Conservation (phyloP, 2,888 invertebrate species). For the Empis stercorea region DNA sequence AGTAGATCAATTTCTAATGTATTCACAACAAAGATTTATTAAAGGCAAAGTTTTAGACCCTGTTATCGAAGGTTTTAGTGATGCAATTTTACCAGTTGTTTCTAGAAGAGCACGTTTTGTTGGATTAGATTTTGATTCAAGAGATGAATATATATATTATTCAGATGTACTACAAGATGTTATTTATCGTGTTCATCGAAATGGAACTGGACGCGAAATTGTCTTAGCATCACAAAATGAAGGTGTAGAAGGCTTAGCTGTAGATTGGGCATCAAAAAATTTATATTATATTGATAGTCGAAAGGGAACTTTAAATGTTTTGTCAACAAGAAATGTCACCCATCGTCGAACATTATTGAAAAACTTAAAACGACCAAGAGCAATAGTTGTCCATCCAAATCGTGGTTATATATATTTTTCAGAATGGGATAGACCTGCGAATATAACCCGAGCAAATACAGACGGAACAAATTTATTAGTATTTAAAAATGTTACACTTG, state of each 20-base stretch:
- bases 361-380: conserved; percentile 82
- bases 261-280: conserved; percentile 93
- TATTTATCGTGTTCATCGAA: conserved; percentile 70
- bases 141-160: conserved; percentile 87
- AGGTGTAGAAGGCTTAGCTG: conserved; percentile 89
- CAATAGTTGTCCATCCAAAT: conserved; percentile 94
- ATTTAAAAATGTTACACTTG: conserved; percentile 80
- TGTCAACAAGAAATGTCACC: conserved; percentile 76
- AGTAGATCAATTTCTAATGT: conserved; percentile 83
- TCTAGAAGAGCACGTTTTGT: conserved; percentile 86
- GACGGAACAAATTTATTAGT: conserved; percentile 80
- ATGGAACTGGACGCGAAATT: conserved; percentile 70
- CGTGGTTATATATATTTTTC: conserved; percentile 89
- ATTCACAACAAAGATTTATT: conserved; percentile 89
- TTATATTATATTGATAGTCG: conserved; percentile 91
- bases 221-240: conserved; percentile 93
- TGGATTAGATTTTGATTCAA: conserved; percentile 85
- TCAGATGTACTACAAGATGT: conserved; percentile 95
- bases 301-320: conserved; percentile 85
- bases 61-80: conserved; percentile 80
- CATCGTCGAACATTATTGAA: conserved; percentile 71
- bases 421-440: conserved; percentile 93
- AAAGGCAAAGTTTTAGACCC: conserved; percentile 85
- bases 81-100: conserved; percentile 89
- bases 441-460: conserved; percentile 82